Base-by-base conservation (phyloP, 2,797 vertebrate species). In the Momotus momota region DNA sequence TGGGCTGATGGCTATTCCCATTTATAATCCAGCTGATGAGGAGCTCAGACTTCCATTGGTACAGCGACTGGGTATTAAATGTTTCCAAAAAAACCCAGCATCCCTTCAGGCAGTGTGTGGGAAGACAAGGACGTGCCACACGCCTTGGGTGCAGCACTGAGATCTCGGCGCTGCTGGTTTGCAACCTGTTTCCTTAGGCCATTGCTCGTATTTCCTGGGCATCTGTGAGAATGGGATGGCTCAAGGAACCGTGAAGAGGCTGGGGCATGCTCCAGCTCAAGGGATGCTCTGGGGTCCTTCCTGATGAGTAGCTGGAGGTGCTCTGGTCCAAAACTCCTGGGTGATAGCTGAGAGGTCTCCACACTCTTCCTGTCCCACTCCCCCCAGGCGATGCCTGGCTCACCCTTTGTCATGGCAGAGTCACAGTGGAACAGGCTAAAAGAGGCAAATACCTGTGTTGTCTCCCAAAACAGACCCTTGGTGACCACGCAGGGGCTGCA, bases 1-100 rank as follows among this genome's bases (percentile, higher is more conserved):
- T 0, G 1, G 13, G 29, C 16, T 65, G 58, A 40, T 1, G 16
- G 40, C 7, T 57, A 29, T 35, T 71, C 29, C 71, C 35, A 12
- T 86, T 88, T 96, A 88, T 94, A 96, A 95, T 94, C 88, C 93
- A 86, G 45, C 7, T 15, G 83, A 35, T 9, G 65, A n/a, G 10
- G 21, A 85, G 80, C 11, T 55, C 43, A 31, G 49, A 33, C 19
- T 40, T 9, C 52, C 45, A 10, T 20, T 3, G 0, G 5, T 54
- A n/a, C 0, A 0, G 75, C n/a, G 13, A 62, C 8, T 12, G 7
- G 35, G 31, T 21, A 18, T 17, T 10, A 15, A 26, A 12, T 4
- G 14, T 21, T 49, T 43, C 86, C 69, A 23, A 31, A 35, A 40
- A 19, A 17, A 49, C 3, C 6, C 5, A 23, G 3, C 13, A 43